These are phyloP conservation scores for Diphyllodes magnificus DNA, from an alignment of 2,113 vertebrate genomes.

Conservation along the genomic window DNA sequence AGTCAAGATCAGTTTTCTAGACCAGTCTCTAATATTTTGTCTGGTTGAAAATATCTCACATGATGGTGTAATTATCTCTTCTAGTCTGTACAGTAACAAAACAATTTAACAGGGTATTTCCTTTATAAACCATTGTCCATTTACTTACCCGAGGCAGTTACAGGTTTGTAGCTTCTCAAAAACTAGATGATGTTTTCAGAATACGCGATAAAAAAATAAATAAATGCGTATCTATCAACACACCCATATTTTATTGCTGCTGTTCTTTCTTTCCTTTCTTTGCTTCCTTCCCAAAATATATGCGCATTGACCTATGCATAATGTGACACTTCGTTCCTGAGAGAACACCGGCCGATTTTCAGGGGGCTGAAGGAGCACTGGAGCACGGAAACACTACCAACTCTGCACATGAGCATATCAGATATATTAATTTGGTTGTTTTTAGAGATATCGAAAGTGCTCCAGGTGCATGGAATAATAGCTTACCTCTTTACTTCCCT, in stretches of 20 bases:
- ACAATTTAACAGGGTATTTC: not conserved
- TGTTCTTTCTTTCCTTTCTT: not conserved
- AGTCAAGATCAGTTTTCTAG: not conserved
- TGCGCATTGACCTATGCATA: rapidly evolving
- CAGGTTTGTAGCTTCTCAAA: not conserved
- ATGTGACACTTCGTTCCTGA: not conserved
- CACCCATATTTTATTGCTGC: not conserved
- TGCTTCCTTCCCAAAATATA: not conserved
- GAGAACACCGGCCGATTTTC: not conserved
- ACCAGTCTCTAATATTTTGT: not conserved
- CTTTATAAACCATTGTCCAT: not conserved
- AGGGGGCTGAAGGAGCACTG: not conserved
- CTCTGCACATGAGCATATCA: not conserved
- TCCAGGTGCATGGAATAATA: not conserved
- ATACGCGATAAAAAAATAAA: not conserved
- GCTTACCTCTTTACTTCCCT: not conserved
- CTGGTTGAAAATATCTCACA: not conserved
- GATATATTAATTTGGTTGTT: not conserved
- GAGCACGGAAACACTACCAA: not conserved
- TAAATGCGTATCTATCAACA: not conserved
- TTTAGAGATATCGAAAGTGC: not conserved
- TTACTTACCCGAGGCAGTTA: not conserved
- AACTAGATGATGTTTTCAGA: not conserved
- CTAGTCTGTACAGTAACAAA: not conserved
- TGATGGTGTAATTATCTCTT: not conserved